Percentiles rank a stretch among this genome's conserved stretches.
Conservation (phyloP, 2,113 vertebrate species). For the Calypte anna region DNA sequence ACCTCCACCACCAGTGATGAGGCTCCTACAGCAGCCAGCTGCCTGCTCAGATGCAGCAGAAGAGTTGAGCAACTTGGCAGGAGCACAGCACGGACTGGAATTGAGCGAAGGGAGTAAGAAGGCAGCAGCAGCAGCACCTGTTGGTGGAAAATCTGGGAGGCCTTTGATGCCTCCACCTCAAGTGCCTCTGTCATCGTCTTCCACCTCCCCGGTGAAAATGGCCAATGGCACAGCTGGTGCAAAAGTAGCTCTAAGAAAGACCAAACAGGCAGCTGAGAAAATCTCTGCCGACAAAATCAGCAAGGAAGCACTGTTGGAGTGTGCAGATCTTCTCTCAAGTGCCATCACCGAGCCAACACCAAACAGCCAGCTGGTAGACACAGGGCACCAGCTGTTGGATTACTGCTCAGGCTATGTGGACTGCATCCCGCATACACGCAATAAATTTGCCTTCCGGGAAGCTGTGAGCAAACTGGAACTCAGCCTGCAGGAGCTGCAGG, state of each 20-base stretch:
- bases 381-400: slow-evolving; percentile 95
- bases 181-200: slow-evolving; percentile 87
- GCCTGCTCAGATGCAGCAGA: slow-evolving; percentile 76
- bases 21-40: slow-evolving; percentile 85
- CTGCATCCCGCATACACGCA: slow-evolving; percentile 96
- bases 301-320: slow-evolving; percentile 93
- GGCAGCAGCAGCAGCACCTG: slow-evolving; percentile 70
- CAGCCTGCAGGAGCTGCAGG: slow-evolving; percentile 95
- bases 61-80: neutral
- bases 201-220: slow-evolving; percentile 87
- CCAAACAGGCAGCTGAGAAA: slow-evolving; percentile 87
- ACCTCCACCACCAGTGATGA: slow-evolving; percentile 87
- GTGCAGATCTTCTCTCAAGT: slow-evolving; percentile 88
- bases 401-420: slow-evolving; percentile 98
- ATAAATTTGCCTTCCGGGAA: slow-evolving; percentile 98
- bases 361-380: slow-evolving; percentile 94
- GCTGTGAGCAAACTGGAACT: slow-evolving; percentile 97
- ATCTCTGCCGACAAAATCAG: slow-evolving; percentile 89
- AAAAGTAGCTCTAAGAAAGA: slow-evolving; percentile 89
- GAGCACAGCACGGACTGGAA: slow-evolving; percentile 72
- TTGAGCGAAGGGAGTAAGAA: slow-evolving; percentile 83
- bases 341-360: slow-evolving; percentile 88
- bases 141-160: slow-evolving; percentile 81
- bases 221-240: slow-evolving; percentile 86
- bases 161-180: slow-evolving; percentile 89